A percentile compares a stretch with the other conserved stretches of the same genome.
phyloP scores from a whole-genome alignment of 2,113 vertebrate species.

The Prinia subflava region DNA sequence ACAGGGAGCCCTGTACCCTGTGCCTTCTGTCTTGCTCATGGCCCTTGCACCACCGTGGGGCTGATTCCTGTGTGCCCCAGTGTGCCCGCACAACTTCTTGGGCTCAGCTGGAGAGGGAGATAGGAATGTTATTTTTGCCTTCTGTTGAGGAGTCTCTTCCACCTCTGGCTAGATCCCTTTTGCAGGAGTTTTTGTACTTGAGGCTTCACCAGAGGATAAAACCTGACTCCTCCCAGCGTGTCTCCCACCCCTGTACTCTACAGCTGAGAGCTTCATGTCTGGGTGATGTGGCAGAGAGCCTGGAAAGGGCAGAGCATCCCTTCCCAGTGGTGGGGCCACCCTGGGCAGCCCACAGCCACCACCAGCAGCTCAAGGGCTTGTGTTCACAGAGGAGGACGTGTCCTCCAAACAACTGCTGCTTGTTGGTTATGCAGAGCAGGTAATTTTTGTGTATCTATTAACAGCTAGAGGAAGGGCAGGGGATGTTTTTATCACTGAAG shows the following conservation, averaged over 20 bases:
- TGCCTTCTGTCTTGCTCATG: not conserved
- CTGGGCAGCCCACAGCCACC: not conserved
- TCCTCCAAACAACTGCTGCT: not conserved
- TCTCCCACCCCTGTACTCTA: not conserved
- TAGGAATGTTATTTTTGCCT: not conserved
- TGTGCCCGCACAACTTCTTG: accelerated
- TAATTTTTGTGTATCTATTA: not conserved
- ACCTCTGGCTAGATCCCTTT: not conserved
- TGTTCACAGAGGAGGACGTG: not conserved
- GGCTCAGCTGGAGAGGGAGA: not conserved
- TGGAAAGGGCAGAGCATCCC: not conserved
- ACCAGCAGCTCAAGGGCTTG: accelerated
- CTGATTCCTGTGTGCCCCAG: not conserved
- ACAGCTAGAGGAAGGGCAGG: not conserved
- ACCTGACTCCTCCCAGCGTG: accelerated
- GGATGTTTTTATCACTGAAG: not conserved
- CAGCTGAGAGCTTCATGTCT: not conserved
- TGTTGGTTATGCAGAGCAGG: not conserved
- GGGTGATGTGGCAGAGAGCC: not conserved
- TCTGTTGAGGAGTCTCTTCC: not conserved
- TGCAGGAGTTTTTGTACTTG: not conserved
- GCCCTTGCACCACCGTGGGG: no score
- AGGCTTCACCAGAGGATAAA: not conserved
- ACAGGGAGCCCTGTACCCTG: not conserved
- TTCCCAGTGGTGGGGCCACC: not conserved